Percentiles rank a stretch among this genome's conserved stretches.
Evolutionary conservation across 2,113 vertebrate genomes (phyloP).

Genomic region (Panurus biarmicus): DNA sequence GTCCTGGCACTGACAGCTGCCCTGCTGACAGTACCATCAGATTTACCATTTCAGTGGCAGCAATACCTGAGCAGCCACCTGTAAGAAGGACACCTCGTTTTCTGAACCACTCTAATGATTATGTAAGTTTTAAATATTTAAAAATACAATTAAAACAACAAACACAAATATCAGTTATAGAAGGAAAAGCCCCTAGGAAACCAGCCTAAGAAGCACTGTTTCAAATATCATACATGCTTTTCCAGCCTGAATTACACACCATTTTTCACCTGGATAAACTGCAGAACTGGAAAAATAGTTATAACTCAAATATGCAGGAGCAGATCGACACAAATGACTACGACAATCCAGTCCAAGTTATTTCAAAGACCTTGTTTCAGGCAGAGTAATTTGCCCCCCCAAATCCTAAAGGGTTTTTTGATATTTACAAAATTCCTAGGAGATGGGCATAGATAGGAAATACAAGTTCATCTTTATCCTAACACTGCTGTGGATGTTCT

Average conservation of each 20-base stretch:
- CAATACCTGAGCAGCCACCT: background rate
- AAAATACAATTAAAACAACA: background rate
- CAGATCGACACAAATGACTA: background rate
- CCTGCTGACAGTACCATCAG: background rate
- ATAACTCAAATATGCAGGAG: background rate
- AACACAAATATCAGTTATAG: accelerated
- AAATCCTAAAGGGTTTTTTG: background rate
- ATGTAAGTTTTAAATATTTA: background rate
- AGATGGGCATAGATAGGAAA: background rate
- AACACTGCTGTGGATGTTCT: background rate
- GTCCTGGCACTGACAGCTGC: background rate
- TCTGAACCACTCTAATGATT: background rate
- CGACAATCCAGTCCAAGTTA: background rate
- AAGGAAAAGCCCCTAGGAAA: background rate
- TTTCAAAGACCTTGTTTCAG: background rate
- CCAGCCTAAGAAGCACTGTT: background rate
- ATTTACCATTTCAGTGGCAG: background rate
- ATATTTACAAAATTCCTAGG: background rate
- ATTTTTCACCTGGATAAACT: background rate
- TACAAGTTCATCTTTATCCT: background rate
- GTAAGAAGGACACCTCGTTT: background rate
- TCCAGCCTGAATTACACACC: background rate
- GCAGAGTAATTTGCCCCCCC: background rate
- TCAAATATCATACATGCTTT: background rate
- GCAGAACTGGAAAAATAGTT: background rate